Evolutionary conservation across 2,797 vertebrate genomes (phyloP).

Genomic region (Choloepus didactylus): DNA sequence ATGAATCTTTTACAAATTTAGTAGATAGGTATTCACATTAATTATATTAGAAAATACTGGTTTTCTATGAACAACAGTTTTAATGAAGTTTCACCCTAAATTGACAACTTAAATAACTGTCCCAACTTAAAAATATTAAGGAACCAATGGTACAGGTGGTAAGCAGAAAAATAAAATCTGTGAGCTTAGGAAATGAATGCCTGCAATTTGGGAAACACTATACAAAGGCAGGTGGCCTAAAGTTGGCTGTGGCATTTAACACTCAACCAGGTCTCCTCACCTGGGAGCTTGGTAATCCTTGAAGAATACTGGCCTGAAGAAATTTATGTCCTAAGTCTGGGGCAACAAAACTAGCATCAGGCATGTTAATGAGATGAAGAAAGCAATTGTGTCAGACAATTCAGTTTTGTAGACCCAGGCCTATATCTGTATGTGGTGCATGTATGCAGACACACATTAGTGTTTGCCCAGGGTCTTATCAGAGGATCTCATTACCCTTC

Average conservation of each 20-base stretch:
- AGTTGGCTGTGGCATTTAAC: background rate
- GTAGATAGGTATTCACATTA: background rate
- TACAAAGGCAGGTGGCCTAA: background rate
- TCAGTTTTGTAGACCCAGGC: background rate
- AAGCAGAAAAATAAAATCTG: background rate
- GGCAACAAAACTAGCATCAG: background rate
- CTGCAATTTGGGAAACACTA: background rate
- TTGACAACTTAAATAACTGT: background rate
- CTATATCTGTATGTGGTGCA: background rate
- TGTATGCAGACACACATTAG: conserved; percentile 12
- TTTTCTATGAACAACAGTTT: conserved; percentile 9
- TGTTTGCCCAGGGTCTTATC: conserved; percentile 79
- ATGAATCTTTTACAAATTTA: background rate
- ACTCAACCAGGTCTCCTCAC: background rate
- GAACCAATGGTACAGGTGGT: background rate
- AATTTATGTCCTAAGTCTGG: conserved; percentile 15
- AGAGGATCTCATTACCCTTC: conserved; percentile 75
- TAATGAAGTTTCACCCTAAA: background rate
- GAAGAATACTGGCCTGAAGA: conserved; percentile 36
- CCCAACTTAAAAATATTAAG: background rate
- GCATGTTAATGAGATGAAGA: background rate
- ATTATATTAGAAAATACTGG: background rate
- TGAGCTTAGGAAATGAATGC: background rate
- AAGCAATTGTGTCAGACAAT: background rate
- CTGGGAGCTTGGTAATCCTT: conserved; percentile 7